Evolutionary conservation across 2,797 vertebrate genomes (phyloP), one percentile per base, ranked within the genome.

Genomic region (Syndactyla subalaris): DNA sequence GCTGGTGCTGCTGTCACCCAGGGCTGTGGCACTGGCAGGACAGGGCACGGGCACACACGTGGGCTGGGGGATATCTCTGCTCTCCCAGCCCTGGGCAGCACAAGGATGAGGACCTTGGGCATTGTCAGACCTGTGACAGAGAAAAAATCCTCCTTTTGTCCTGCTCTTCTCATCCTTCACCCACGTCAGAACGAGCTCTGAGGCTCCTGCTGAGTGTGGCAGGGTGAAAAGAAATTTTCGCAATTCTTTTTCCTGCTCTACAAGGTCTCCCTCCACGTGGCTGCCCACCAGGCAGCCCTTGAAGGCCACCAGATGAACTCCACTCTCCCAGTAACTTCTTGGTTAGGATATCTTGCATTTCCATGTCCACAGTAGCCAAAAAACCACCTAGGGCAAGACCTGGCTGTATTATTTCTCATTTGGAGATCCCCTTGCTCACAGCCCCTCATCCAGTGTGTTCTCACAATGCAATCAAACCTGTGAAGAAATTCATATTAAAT

Each of bases 141-240:
- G 14, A 10, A 39, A 9, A 68, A 52, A 57, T 3, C 34, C 30
- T 5, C 5, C 38, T 66, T 49, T 22, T 30, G 7, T 23, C 36
- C 41, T 74, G 34, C 58, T 30, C n/a, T 57, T 2, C 61, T 71
- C 38, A 9, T 24, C 65, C 67, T 49, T 61, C 27, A 24, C 22
- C 70, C 38, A 1, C 0, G 2, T 9, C 41, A 46, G 49, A 29
- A 14, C 0, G 1, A 58, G 48, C 52, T 65, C 87, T 5, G 70
- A 29, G 70, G 48, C 36, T 66, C 77, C 32, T 26, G 61, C 26
- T 34, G 88, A 59, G 57, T 1, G 5, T 12, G 36, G 32, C 48
- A 46, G 21, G 30, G 5, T 23, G n/a, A 29, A 43, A 89, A 84
- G 27, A 1, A 6, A 45, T 89, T 67, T 52, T 10, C 49, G 32